phyloP scores from a whole-genome alignment of 2,113 vertebrate species.

The Perca flavescens region DNA sequence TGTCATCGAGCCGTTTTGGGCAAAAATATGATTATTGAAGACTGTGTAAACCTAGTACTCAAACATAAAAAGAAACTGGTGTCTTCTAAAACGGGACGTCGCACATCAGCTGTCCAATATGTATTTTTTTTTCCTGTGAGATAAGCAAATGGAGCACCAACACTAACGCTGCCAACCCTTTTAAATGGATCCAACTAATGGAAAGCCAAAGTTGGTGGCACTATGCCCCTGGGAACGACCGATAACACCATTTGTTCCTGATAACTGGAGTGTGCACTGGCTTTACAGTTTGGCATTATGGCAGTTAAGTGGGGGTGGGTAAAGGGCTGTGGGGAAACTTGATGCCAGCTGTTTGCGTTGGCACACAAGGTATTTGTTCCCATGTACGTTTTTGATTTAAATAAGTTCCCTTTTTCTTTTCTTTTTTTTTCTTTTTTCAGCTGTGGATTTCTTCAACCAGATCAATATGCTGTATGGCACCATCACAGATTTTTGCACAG shows the following conservation, averaged over 20 bases:
- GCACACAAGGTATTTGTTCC: neutral
- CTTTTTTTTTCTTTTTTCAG: constrained; percentile 70
- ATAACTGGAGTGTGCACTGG: constrained; percentile 45
- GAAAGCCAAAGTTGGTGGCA: constrained; percentile 39
- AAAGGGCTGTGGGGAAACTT: neutral
- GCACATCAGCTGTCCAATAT: constrained; percentile 27
- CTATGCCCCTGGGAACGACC: constrained; percentile 31
- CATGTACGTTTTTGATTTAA: neutral
- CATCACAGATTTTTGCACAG: constrained; percentile 96
- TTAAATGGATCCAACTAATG: constrained; percentile 40
- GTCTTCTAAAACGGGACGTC: neutral
- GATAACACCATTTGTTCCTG: constrained; percentile 30
- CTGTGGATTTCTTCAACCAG: constrained; percentile 98
- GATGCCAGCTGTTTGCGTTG: constrained; percentile 19
- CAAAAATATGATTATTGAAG: neutral
- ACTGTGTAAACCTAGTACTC: neutral
- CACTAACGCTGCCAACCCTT: constrained; percentile 18
- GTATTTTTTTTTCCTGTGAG: constrained; percentile 8
- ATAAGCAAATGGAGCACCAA: constrained; percentile 17
- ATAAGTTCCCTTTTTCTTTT: neutral
- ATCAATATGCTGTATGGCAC: constrained; percentile 98
- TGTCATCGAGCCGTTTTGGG: neutral
- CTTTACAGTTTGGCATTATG: constrained; percentile 28
- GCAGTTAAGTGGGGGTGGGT: constrained; percentile 7
- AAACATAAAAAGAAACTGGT: neutral